These are phyloP conservation scores for Drosophila prosaltans DNA, from an alignment of 1,140 invertebrate genomes.

Conservation along the genomic window DNA sequence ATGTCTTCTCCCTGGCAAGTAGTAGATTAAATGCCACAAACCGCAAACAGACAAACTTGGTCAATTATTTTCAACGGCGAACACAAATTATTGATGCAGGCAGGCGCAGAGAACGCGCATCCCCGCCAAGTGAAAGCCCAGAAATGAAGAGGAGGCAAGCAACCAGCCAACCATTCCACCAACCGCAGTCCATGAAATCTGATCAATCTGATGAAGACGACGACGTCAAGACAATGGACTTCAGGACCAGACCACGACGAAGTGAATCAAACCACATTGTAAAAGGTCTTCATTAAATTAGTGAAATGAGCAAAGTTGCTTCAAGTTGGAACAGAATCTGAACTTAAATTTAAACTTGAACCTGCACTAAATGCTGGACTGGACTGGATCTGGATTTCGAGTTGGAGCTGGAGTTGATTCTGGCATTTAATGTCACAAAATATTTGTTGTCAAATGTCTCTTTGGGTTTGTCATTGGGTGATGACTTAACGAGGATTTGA, in stretches of 20 bases:
- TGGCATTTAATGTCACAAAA: conserved; percentile 75
- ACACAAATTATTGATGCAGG: conserved; percentile 81
- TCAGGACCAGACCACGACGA: conserved; percentile 21
- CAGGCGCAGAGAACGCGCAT: conserved; percentile 12
- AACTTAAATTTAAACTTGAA: not conserved
- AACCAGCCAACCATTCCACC: conserved; percentile 1
- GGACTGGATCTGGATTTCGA: not conserved
- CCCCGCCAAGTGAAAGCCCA: conserved; percentile 30
- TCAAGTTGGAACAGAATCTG: conserved; percentile 14
- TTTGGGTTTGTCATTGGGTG: conserved; percentile 50
- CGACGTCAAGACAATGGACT: conserved; percentile 65
- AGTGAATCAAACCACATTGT: conserved; percentile 47
- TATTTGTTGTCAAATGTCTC: conserved; percentile 79
- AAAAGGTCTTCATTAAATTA: conserved; percentile 81
- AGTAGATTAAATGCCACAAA: conserved; percentile 80
- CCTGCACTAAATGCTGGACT: too few species aligned
- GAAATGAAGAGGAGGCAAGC: not conserved
- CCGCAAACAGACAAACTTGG: conserved; percentile 81
- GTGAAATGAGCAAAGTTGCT: conserved; percentile 71
- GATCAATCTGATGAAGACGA: conserved; percentile 66
- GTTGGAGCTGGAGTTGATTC: not conserved
- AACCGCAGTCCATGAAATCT: conserved; percentile 39
- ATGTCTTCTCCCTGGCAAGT: conserved; percentile 63
- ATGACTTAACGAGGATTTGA: conserved; percentile 72
- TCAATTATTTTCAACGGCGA: conserved; percentile 81